Evolutionary conservation across 2,888 invertebrate genomes (phyloP).

Genomic region (Deilephila elpenor): DNA sequence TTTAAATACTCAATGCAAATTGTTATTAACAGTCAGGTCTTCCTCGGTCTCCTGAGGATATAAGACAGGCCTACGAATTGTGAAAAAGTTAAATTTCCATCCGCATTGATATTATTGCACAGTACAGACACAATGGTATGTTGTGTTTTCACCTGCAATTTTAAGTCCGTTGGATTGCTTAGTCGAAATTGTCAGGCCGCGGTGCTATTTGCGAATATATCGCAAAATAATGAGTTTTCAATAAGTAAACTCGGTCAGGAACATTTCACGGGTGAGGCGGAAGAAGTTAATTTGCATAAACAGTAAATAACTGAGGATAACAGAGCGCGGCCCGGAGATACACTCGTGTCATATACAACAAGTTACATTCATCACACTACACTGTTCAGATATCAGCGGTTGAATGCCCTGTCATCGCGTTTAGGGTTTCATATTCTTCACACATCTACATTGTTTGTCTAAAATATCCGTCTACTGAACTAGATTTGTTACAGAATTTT

Average conservation of each 20-base stretch:
- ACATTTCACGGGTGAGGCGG: conserved; percentile 51
- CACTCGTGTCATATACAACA: conserved; percentile 56
- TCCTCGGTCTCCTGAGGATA: too few species aligned
- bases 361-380: conserved; percentile 50
- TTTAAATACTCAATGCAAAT: background rate
- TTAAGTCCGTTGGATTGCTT: conserved; percentile 23
- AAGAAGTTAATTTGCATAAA: conserved; percentile 69
- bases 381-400: conserved; percentile 68
- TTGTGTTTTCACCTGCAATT: conserved; percentile 40
- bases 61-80: too few species aligned
- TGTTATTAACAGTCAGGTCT: too few species aligned
- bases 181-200: background rate
- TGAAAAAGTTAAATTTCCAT: too few species aligned
- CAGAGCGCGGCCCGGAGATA: conserved; percentile 59
- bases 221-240: conserved; percentile 28
- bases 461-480: background rate
- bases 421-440: conserved; percentile 41
- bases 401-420: conserved; percentile 77
- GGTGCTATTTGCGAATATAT: background rate
- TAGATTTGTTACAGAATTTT: background rate
- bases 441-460: background rate
- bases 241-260: conserved; percentile 27
- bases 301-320: conserved; percentile 77
- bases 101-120: conserved; percentile 2
- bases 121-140: conserved; percentile 41